Percentiles rank a stretch among this genome's conserved stretches.
Evolutionary conservation across 2,113 vertebrate genomes (phyloP).

Genomic region (Neofelis nebulosa): DNA sequence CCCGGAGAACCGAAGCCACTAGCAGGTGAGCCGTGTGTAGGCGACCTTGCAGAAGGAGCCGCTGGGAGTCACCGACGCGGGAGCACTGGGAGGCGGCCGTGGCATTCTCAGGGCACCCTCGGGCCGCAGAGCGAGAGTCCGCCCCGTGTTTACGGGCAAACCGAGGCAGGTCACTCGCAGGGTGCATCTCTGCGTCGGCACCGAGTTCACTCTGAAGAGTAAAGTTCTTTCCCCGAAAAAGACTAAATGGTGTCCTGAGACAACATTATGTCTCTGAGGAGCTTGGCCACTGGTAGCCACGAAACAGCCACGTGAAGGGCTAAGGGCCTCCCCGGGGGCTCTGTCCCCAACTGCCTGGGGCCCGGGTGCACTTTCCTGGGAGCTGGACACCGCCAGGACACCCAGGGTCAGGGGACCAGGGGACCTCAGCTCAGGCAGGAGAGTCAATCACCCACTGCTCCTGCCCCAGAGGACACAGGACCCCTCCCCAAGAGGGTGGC

Average conservation of each 20-base stretch:
- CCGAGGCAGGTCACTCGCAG: no score
- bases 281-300: not conserved
- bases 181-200: not conserved
- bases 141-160: not conserved
- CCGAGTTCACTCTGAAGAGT: not conserved
- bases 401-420: fast-evolving
- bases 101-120: not conserved
- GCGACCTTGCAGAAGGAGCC: not conserved
- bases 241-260: not conserved
- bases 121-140: not conserved
- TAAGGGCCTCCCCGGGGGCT: not conserved
- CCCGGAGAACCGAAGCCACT: not conserved
- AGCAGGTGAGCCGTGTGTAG: not conserved
- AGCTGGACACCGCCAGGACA: not conserved
- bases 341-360: fast-evolving
- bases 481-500: no score
- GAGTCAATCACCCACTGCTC: not conserved
- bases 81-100: not conserved
- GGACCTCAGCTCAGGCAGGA: not conserved
- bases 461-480: not conserved
- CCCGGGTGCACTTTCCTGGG: not conserved
- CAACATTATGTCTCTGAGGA: not conserved
- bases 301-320: not conserved
- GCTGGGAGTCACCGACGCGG: not conserved
- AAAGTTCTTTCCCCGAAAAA: not conserved